Percentiles rank a stretch among this genome's conserved stretches.
phyloP scores from a whole-genome alignment of 2,797 vertebrate species.

The Lemur catta region DNA sequence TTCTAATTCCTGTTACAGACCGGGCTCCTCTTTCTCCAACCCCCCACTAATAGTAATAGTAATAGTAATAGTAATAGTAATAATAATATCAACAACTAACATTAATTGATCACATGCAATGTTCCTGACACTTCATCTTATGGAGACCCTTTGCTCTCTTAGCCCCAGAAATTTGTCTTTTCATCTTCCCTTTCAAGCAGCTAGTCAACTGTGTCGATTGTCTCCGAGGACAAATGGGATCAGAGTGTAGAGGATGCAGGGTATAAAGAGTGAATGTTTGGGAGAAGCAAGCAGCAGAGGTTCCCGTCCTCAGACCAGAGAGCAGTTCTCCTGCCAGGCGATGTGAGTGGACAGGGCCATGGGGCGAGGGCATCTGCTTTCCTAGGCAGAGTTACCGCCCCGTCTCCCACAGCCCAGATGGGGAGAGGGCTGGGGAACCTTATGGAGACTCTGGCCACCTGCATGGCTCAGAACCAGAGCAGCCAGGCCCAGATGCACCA shows the following conservation, averaged over 20 bases:
- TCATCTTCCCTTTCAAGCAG: background rate
- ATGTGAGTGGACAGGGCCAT: rapidly evolving
- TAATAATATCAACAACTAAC: background rate
- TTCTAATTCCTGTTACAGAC: background rate
- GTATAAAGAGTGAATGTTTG: background rate
- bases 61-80: background rate
- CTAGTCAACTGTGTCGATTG: background rate
- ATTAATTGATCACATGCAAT: background rate
- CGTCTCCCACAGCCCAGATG: background rate
- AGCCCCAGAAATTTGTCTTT: background rate
- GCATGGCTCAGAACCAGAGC: background rate
- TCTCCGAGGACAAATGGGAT: background rate
- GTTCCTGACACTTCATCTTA: background rate
- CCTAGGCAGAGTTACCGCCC: background rate
- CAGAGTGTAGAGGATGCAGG: background rate
- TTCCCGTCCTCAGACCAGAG: background rate
- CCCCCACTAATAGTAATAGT: background rate
- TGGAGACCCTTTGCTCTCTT: background rate
- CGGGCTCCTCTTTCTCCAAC: background rate
- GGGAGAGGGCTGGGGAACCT: background rate
- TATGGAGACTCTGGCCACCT: background rate
- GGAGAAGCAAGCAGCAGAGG: background rate
- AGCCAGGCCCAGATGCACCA: background rate
- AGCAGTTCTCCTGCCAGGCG: background rate
- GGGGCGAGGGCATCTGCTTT: background rate